Evolutionary conservation across 2,113 vertebrate genomes (phyloP), one percentile per base, ranked within the genome.

Genomic region (Aythya baeri): DNA sequence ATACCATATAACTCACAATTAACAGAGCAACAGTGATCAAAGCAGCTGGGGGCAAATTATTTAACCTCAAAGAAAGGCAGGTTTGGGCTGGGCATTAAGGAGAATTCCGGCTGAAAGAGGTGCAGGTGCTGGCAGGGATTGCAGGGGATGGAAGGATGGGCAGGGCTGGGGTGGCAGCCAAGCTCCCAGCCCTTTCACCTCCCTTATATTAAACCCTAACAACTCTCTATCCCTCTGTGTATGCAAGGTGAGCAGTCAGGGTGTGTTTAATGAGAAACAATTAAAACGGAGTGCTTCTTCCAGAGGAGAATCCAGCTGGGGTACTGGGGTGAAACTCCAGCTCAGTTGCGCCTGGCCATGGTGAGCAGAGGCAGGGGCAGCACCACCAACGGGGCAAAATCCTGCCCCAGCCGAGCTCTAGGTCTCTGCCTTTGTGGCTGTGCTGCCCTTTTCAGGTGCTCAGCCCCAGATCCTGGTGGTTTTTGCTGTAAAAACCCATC

Each of bases 121-220:
- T 34, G 4, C 21, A 41, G 0, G 1, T 11, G 44, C 11, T 81
- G 55, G 55, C 17, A 18, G 55, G 17, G 55, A 31, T 31, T 67
- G 63, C 12, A 9, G 29, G 41, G 44, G 63, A 81, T 29, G 9
- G 31, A 81, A 21, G 18, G 16, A 58, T n/a, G 57, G 34, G 17
- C 22, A 11, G 65, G 52, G 68, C 34, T 2, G 4, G 67, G 34
- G 46, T 17, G 52, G 75, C 57, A 16, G 34, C 0, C 2, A 46
- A 82, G 82, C n/a, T 21, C 26, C 23, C 43, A 17, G 3, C 50
- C 81, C 52, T n/a, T 14, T 65, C 25, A 1, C 13, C 11, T 70
- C 6, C 49, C 32, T 66, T 23, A 0, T 1, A 0, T 41, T 65
- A 6, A 31, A 23, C 8, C 26, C 10, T 27, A 26, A 38, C 61